Evolutionary conservation across 92 coral and sea anemone species (phyloP).

Genomic region (Epizoanthus fatuus): DNA sequence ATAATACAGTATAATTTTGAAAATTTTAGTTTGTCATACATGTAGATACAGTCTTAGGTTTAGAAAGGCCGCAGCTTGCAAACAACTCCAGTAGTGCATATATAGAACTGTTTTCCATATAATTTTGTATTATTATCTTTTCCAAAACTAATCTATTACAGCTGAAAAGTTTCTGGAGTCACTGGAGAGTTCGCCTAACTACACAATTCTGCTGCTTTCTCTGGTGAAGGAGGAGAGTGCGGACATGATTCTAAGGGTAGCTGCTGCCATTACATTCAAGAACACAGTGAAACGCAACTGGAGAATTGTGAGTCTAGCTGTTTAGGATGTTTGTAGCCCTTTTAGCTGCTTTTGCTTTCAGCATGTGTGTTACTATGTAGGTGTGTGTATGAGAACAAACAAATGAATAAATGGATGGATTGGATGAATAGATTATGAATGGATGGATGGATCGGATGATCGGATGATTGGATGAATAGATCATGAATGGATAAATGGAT

Average conservation of each 20-base stretch:
- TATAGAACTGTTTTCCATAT: too few relatives aligned
- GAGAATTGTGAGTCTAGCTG: slow-evolving; percentile 85
- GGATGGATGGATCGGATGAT: too few relatives aligned
- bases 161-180: slow-evolving; percentile 94
- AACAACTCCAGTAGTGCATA: too few relatives aligned
- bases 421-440: too few relatives aligned
- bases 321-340: neutral
- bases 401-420: too few relatives aligned
- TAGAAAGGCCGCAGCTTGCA: too few relatives aligned
- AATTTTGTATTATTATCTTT: neutral
- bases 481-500: too few relatives aligned
- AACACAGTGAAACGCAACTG: slow-evolving; percentile 96
- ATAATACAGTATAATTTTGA: too few relatives aligned
- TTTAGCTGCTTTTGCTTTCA: neutral
- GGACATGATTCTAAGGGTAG: slow-evolving; percentile 82
- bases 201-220: slow-evolving; percentile 78
- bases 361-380: neutral
- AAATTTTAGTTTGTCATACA: too few relatives aligned
- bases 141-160: neutral
- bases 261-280: slow-evolving; percentile 95
- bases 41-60: too few relatives aligned
- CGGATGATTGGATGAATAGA: too few relatives aligned
- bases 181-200: slow-evolving; percentile 84
- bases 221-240: slow-evolving; percentile 74
- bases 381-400: too few relatives aligned